Percentiles rank a stretch among this genome's conserved stretches.
Conservation (phyloP, 2,797 vertebrate genomes). For the Lacerta agilis region DNA sequence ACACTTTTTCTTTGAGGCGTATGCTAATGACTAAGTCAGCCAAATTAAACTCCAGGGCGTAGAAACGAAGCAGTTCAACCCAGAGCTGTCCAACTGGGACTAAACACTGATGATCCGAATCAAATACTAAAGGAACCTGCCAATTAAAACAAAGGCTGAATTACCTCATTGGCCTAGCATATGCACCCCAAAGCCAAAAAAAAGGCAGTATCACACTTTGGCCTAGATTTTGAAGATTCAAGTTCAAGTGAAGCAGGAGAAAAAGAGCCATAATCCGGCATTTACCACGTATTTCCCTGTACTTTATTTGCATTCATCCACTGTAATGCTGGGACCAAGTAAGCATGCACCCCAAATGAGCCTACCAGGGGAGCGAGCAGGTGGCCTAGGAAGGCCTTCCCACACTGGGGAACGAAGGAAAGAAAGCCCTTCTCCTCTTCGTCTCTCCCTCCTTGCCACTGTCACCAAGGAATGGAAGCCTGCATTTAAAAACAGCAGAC, state of each 20-base stretch:
- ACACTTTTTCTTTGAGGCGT: constrained; percentile 83
- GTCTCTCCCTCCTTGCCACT: no score
- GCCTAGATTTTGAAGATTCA: not conserved
- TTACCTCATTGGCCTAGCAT: not conserved
- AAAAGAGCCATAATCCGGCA: not conserved
- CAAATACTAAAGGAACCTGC: constrained; percentile 87
- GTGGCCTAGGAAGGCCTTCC: no score
- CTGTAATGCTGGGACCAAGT: no score
- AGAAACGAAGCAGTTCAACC: constrained; percentile 95
- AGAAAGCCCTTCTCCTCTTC: no score
- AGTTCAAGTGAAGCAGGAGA: not conserved
- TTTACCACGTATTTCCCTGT: no score
- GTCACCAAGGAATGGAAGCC: no score
- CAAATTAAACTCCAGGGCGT: constrained; percentile 91
- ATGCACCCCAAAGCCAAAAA: not conserved
- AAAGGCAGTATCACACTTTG: not conserved
- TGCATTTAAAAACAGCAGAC: no score
- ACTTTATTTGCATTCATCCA: no score
- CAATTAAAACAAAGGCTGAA: constrained; percentile 61
- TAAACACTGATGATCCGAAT: constrained; percentile 67
- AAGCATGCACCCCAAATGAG: no score
- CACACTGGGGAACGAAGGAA: no score
- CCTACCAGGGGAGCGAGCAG: no score
- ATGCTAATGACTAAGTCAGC: constrained; percentile 90
- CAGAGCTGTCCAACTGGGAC: constrained; percentile 87